These are phyloP conservation scores for Hippocampus zosterae DNA, from an alignment of 2,113 vertebrate genomes.

Conservation along the genomic window DNA sequence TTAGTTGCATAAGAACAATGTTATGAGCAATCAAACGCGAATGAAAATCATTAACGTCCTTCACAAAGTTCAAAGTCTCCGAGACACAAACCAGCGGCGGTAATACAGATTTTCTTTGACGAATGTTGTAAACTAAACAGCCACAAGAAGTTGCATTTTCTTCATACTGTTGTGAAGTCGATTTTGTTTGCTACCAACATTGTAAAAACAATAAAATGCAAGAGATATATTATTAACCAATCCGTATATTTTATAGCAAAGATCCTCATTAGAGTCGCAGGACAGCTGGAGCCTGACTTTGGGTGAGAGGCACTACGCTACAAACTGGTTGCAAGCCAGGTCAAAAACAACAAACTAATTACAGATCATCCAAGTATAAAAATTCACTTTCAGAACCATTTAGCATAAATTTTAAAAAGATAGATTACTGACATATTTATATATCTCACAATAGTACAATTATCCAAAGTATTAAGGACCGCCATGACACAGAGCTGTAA, in stretches of 20 bases:
- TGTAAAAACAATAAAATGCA: background rate
- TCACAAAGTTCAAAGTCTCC: constrained; percentile 16
- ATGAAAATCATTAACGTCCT: constrained; percentile 36
- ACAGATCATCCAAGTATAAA: too few species aligned
- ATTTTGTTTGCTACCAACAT: background rate
- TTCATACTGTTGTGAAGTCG: background rate
- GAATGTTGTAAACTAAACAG: background rate
- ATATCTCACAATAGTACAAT: too few species aligned
- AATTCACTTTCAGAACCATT: too few species aligned
- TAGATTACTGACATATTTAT: too few species aligned
- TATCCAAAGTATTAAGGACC: too few species aligned
- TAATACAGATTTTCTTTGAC: background rate
- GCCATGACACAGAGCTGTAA: too few species aligned
- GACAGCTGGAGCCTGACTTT: too few species aligned
- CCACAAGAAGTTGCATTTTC: background rate
- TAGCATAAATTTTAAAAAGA: too few species aligned
- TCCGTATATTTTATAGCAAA: background rate
- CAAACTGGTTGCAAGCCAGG: too few species aligned
- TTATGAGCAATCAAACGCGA: constrained; percentile 26
- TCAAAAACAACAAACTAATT: too few species aligned
- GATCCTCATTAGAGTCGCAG: too few species aligned
- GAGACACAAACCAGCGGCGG: background rate
- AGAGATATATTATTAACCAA: background rate
- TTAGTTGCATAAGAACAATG: constrained; percentile 27
- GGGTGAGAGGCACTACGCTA: too few species aligned